Evolutionary conservation across 2,797 vertebrate genomes (phyloP).

Genomic region (Anomalospiza imberbis): DNA sequence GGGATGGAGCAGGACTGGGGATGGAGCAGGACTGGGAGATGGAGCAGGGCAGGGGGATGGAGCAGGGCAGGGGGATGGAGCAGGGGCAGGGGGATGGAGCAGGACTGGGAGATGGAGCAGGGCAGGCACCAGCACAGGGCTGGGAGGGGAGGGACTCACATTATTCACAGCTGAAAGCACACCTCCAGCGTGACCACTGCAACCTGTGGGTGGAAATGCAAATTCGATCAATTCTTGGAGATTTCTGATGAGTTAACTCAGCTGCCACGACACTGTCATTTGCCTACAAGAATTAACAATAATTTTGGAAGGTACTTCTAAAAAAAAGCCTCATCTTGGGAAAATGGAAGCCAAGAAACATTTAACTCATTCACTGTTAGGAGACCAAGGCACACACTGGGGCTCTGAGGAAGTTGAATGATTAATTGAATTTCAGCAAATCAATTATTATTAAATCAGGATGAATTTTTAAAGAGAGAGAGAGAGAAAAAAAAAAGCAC

Average conservation of each 20-base stretch:
- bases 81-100: too few relatives aligned
- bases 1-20: too few relatives aligned
- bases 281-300: neutral
- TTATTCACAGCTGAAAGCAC: fast-evolving
- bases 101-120: too few relatives aligned
- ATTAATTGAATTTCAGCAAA: neutral
- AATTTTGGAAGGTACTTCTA: neutral
- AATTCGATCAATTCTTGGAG: neutral
- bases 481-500: neutral
- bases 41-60: too few relatives aligned
- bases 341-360: neutral
- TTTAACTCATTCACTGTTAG: neutral
- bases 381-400: neutral
- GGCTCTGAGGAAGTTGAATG: neutral
- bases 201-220: neutral
- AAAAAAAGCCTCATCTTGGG: neutral
- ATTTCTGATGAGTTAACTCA: neutral
- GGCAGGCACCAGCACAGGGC: neutral
- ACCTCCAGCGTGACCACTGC: fast-evolving
- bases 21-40: too few relatives aligned
- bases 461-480: neutral
- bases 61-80: too few relatives aligned
- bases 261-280: neutral
- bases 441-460: neutral
- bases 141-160: too few relatives aligned